Percentiles rank a stretch among this genome's conserved stretches.
Conservation (phyloP, 2,113 vertebrate genomes). For the Rhombomys opimus region DNA sequence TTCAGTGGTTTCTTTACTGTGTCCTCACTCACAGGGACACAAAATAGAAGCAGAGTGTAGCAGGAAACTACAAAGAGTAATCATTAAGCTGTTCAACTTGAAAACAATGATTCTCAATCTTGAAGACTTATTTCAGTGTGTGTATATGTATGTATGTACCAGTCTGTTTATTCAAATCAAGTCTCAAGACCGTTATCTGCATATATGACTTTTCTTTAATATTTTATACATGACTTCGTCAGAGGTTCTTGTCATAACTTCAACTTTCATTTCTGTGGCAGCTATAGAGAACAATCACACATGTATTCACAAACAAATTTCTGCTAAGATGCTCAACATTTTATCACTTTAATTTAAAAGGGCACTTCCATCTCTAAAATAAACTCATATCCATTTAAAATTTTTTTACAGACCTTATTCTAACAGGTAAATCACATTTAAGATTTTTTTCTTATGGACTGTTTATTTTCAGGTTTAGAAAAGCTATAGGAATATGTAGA, state of each 20-base stretch:
- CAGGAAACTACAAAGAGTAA: background rate
- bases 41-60: background rate
- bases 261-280: background rate
- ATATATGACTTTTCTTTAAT: background rate
- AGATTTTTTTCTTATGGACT: background rate
- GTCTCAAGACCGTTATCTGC: background rate
- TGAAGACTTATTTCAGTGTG: background rate
- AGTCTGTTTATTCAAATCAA: constrained; percentile 18
- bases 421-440: background rate
- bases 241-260: background rate
- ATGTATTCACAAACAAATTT: background rate
- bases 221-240: background rate
- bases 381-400: background rate
- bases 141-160: background rate
- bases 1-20: background rate
- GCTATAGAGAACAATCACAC: background rate
- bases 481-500: background rate
- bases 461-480: constrained; percentile 26
- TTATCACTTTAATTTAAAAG: background rate
- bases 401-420: constrained; percentile 6
- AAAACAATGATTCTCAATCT: constrained; percentile 28
- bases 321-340: background rate
- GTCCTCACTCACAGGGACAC: background rate
- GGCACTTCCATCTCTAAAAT: background rate
- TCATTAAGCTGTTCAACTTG: background rate